phyloP scores from a whole-genome alignment of 2,113 vertebrate species.

The Silurus glanis region DNA sequence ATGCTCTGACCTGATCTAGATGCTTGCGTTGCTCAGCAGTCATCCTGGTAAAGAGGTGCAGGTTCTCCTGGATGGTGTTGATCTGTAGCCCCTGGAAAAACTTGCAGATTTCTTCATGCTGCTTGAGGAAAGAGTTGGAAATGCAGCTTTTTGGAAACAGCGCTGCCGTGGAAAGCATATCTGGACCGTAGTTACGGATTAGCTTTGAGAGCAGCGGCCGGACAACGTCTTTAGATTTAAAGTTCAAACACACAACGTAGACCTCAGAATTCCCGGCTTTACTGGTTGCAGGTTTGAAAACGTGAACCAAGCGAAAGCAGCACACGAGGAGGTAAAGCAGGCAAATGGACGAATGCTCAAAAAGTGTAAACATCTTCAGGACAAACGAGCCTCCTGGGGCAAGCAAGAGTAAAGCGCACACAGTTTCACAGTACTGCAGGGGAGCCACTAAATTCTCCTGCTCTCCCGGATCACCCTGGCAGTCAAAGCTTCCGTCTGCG shows the following conservation, averaged over 20 bases:
- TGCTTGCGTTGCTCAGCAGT: constrained; percentile 66
- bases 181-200: constrained; percentile 80
- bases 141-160: constrained; percentile 78
- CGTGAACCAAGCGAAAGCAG: constrained; percentile 79
- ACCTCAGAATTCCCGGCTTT: constrained; percentile 95
- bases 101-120: constrained; percentile 81
- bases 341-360: constrained; percentile 88
- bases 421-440: constrained; percentile 86
- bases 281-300: constrained; percentile 96
- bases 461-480: constrained; percentile 92
- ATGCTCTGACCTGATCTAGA: constrained; percentile 78
- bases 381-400: constrained; percentile 85
- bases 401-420: constrained; percentile 83
- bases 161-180: constrained; percentile 73
- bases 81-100: constrained; percentile 86
- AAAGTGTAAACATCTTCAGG: constrained; percentile 95
- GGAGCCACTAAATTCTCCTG: constrained; percentile 90
- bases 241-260: constrained; percentile 86
- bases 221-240: constrained; percentile 73
- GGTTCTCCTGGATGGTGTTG: constrained; percentile 88
- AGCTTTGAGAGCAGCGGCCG: constrained; percentile 83
- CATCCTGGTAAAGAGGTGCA: constrained; percentile 78
- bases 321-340: constrained; percentile 89
- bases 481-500: constrained; percentile 96
- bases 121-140: constrained; percentile 81